Conservation (phyloP, 1,140 invertebrate species). For the Neodiprion pinetum region DNA sequence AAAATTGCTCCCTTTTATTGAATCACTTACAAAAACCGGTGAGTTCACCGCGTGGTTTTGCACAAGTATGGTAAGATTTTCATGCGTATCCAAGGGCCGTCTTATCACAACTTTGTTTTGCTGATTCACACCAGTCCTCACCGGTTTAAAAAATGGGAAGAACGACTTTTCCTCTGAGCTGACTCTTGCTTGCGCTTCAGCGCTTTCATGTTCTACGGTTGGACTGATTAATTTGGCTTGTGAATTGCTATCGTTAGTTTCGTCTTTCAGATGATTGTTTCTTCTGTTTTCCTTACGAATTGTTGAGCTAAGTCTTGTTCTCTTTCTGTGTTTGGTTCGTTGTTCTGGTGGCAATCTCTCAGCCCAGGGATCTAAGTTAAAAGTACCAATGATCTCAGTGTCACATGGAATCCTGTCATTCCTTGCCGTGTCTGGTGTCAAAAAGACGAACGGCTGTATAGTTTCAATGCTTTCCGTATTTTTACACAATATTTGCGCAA, state of each 20-base stretch:
- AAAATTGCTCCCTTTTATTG: constrained; percentile 42
- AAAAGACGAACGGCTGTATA: constrained; percentile 79
- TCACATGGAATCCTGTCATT: constrained; percentile 74
- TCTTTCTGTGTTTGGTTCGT: background rate
- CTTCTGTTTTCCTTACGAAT: constrained; percentile 9
- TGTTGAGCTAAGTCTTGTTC: background rate
- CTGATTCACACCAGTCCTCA: constrained; percentile 48
- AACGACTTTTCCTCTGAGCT: background rate
- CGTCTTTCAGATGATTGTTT: constrained; percentile 11
- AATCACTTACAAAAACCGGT: constrained; percentile 50
- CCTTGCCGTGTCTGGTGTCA: constrained; percentile 68
- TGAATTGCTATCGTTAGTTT: constrained; percentile 20
- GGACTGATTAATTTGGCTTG: background rate
- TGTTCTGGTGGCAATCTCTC: constrained; percentile 49
- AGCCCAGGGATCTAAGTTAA: constrained; percentile 70
- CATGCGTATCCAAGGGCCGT: constrained; percentile 41
- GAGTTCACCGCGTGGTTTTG: constrained; percentile 54
- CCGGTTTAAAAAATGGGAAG: constrained; percentile 29
- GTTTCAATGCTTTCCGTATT: constrained; percentile 78
- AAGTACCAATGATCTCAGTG: constrained; percentile 72
- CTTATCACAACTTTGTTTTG: constrained; percentile 48
- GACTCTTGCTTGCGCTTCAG: background rate
- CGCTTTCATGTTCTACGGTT: background rate
- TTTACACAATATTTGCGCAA: constrained; percentile 87
- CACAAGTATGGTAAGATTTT: constrained; percentile 52